phyloP scores from a whole-genome alignment of 2,113 vertebrate genomes.

The Ia io region DNA sequence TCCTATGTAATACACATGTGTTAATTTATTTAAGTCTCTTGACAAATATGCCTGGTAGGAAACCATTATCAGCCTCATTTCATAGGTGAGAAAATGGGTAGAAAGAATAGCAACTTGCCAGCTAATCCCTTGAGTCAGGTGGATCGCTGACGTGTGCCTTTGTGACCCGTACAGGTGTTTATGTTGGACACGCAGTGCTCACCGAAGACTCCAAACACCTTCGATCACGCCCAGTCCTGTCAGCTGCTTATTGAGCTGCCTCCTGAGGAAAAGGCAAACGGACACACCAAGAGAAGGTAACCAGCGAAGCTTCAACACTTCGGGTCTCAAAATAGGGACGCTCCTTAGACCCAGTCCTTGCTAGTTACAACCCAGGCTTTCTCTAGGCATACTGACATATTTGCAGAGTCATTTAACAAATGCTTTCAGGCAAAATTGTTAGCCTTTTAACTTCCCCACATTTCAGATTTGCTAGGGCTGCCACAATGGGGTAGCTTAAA shows the following conservation, averaged over 20 bases:
- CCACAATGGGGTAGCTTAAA: not conserved
- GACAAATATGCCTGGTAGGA: not conserved
- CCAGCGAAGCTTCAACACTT: not conserved
- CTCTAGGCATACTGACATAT: not conserved
- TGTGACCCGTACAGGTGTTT: constrained; percentile 88
- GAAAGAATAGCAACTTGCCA: not conserved
- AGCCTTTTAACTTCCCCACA: not conserved
- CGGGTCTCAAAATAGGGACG: fast-evolving
- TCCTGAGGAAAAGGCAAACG: constrained; percentile 91
- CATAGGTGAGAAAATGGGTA: not conserved
- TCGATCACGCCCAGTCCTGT: constrained; percentile 97
- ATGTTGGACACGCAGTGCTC: constrained; percentile 97
- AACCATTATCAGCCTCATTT: not conserved
- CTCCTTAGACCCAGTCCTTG: too few species aligned
- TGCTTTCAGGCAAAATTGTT: not conserved
- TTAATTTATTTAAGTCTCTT: not conserved
- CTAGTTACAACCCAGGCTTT: not conserved
- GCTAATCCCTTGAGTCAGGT: not conserved
- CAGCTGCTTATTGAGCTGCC: constrained; percentile 97
- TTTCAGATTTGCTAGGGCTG: not conserved
- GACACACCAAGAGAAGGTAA: constrained; percentile 94
- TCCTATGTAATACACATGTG: not conserved
- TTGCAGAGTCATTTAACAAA: not conserved
- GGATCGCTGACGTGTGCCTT: not conserved
- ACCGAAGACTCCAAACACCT: constrained; percentile 96